Conservation (phyloP, 2,797 vertebrate genomes). For the Aplochiton taeniatus region DNA sequence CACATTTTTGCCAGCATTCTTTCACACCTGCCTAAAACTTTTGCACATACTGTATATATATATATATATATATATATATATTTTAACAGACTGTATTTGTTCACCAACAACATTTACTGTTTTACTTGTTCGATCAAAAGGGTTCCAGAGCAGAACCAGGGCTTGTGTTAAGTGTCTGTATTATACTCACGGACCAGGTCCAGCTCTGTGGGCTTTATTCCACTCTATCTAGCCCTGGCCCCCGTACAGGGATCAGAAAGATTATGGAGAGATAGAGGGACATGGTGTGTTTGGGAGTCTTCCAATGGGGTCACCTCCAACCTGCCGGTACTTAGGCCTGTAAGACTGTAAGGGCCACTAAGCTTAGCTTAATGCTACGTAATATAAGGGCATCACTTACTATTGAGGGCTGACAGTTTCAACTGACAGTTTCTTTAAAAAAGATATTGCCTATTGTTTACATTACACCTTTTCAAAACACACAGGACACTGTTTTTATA, state of each 20-base stretch:
- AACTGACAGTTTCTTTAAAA: too few species aligned
- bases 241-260: slow-evolving; percentile 42
- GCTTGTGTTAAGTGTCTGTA: neutral
- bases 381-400: neutral
- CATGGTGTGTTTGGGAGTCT: slow-evolving; percentile 40
- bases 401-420: neutral
- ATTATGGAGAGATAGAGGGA: slow-evolving; percentile 38
- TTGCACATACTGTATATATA: too few species aligned
- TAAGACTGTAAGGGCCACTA: slow-evolving; percentile 8
- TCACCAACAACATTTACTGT: too few species aligned
- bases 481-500: too few species aligned
- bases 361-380: neutral
- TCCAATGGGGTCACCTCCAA: slow-evolving; percentile 21
- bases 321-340: neutral
- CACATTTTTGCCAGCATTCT: too few species aligned
- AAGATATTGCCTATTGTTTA: too few species aligned
- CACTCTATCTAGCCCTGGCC: slow-evolving; percentile 19
- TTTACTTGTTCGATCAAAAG: too few species aligned
- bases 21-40: too few species aligned
- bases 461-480: too few species aligned
- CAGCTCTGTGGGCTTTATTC: slow-evolving; percentile 12
- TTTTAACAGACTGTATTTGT: too few species aligned
- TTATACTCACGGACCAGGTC: neutral
- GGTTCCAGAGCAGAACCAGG: too few species aligned
- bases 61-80: neutral